Conservation (phyloP, 2,113 vertebrate species). For the Baryphthengus martii region DNA sequence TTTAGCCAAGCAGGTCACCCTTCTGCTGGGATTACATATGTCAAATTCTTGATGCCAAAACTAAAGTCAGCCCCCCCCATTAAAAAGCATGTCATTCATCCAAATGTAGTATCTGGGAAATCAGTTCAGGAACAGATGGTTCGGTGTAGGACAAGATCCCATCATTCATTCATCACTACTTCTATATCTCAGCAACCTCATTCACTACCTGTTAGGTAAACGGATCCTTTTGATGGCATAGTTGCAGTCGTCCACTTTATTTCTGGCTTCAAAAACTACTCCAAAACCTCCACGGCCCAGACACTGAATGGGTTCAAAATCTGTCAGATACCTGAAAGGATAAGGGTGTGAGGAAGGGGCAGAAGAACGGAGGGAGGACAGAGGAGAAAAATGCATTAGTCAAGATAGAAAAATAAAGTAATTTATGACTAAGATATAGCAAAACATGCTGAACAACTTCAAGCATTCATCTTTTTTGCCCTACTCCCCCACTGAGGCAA, state of each 20-base stretch:
- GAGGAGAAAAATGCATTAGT: background rate
- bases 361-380: background rate
- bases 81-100: background rate
- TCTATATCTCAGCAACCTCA: background rate
- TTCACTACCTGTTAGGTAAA: slow-evolving; percentile 90
- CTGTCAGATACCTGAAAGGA: slow-evolving; percentile 87
- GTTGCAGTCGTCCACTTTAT: slow-evolving; percentile 98
- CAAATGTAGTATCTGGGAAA: background rate
- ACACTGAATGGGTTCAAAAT: slow-evolving; percentile 97
- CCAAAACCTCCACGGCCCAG: slow-evolving; percentile 95
- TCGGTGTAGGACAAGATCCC: background rate
- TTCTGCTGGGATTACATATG: background rate
- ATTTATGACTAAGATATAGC: background rate
- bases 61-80: background rate
- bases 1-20: slow-evolving; percentile 50
- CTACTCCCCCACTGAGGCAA: background rate
- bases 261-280: slow-evolving; percentile 95
- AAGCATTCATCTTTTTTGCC: background rate
- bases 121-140: slow-evolving; percentile 9
- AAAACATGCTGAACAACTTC: background rate
- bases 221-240: slow-evolving; percentile 98
- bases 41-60: background rate
- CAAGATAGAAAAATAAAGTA: background rate
- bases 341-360: background rate
- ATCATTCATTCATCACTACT: background rate